Base-by-base conservation (phyloP, 2,888 invertebrate genomes). In the Pseudanteris insignis region DNA sequence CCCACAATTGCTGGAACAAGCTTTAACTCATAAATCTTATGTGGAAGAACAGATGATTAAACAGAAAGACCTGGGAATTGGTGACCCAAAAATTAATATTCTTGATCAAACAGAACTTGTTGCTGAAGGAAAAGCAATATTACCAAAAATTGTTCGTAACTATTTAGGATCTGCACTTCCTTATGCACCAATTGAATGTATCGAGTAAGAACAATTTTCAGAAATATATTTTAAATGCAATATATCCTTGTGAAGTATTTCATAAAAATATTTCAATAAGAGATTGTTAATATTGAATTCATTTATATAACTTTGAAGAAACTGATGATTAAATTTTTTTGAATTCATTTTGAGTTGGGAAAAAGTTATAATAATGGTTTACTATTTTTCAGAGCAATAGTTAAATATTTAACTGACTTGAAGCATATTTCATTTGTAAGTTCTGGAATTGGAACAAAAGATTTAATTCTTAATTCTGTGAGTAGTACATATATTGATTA, bases 1-100 rank as follows among this genome's bases (percentile, higher is more conserved):
- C 57, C 80, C 84, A 0, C 82, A 85, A 11, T 77, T 89, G 9
- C 79, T 97, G 15, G 84, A 88, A 46, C 84, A 84, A 70, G 94
- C 95, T 1, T 88, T 97, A 54, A 89, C 88, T 28, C 88, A 93
- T 72, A 84, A 86, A 67, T 90, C 92, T 0, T 95, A 90, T 76
- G 84, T 92, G 2, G 83, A 87, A 18, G 81, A 86, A 72, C 90
- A 94, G 77, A 86, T 86, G 75, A 80, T 84, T 69, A 87, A 86
- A 67, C 88, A 88, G 71, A 84, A 84, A 68, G 85, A 87, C 70
- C 82, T 91, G 40, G 90, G 89, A n/a, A 84, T 92, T 68, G 85
- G 86, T 47, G 78, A 84, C 34, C 77, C 81, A 1, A 73, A 81
- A 10, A 72, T 89, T 2, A 81, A 86, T 70, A 77, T 89, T 64